Evolutionary conservation across 2,888 invertebrate species (phyloP).

Genomic region (Rotaria socialis): DNA sequence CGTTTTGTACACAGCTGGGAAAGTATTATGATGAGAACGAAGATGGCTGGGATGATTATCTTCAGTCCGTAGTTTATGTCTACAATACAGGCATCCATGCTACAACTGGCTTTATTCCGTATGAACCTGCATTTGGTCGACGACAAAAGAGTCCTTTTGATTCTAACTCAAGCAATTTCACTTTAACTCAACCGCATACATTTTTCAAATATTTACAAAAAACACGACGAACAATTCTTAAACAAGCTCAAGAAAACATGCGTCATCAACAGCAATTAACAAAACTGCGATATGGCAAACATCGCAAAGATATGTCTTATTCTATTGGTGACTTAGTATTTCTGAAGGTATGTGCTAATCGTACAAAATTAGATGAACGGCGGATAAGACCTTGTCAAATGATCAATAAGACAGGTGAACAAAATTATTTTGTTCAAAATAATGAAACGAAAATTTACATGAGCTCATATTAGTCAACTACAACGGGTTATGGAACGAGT

Average conservation of each 20-base stretch:
- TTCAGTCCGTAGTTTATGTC: not conserved
- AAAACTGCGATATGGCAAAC: not conserved
- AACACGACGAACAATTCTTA: not conserved
- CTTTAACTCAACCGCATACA: not conserved
- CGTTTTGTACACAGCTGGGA: not conserved
- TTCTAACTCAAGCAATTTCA: not conserved
- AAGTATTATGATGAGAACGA: constrained; percentile 27
- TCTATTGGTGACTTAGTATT: not conserved
- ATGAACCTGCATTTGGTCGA: constrained; percentile 3
- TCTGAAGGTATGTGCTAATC: not conserved
- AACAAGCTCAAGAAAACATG: not conserved
- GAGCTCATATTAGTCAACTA: not conserved
- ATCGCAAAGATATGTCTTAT: not conserved
- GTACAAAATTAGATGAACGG: not conserved
- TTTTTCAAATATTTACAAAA: not conserved
- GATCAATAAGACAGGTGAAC: not conserved
- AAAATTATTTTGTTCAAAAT: not conserved
- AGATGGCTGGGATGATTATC: not conserved
- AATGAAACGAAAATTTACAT: not conserved
- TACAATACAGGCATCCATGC: not conserved
- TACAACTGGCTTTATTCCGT: not conserved
- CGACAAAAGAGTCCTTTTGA: not conserved
- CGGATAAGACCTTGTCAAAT: not conserved
- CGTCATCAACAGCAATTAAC: not conserved
- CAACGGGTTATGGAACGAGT: not conserved